Evolutionary conservation across 2,888 invertebrate species (phyloP).

Genomic region (Caenorhabditis sp.): DNA sequence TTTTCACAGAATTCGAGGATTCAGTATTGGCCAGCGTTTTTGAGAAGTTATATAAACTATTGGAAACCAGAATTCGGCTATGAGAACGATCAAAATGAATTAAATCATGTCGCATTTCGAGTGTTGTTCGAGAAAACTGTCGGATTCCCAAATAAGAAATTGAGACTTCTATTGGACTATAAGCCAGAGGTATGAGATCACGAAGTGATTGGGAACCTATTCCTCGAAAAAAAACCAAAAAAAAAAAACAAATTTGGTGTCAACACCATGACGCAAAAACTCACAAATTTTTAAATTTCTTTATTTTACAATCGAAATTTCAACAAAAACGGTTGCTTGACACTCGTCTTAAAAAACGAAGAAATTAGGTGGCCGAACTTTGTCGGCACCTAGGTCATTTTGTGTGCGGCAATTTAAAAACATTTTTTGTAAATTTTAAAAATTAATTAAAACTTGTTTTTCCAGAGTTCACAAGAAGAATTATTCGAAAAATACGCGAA

Average conservation of each 20-base stretch:
- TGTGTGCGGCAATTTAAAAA: too few relatives aligned
- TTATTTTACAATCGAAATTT: too few relatives aligned
- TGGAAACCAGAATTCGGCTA: constrained; percentile 32
- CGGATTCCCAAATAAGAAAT: constrained; percentile 64
- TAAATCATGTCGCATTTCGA: constrained; percentile 54
- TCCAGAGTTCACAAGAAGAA: background rate
- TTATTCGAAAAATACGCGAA: background rate
- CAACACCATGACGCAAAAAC: too few relatives aligned
- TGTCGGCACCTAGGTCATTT: too few relatives aligned
- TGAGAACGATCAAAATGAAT: constrained; percentile 8
- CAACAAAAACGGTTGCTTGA: too few relatives aligned
- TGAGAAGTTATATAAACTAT: constrained; percentile 21
- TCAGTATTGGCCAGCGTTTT: constrained; percentile 27
- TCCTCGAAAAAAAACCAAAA: too few relatives aligned
- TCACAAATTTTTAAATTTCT: too few relatives aligned
- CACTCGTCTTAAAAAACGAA: too few relatives aligned
- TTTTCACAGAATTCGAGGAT: constrained; percentile 9
- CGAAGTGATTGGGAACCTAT: too few relatives aligned
- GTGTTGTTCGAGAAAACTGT: constrained; percentile 62
- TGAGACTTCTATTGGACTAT: constrained; percentile 52
- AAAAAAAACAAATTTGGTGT: too few relatives aligned
- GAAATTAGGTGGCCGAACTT: too few relatives aligned
- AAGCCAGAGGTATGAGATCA: constrained; percentile 41
- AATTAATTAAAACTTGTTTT: constrained; percentile 8
- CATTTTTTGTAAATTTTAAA: too few relatives aligned